These are phyloP conservation scores for Megatriorchis doriae DNA, from an alignment of 2,113 vertebrate genomes.

Conservation along the genomic window DNA sequence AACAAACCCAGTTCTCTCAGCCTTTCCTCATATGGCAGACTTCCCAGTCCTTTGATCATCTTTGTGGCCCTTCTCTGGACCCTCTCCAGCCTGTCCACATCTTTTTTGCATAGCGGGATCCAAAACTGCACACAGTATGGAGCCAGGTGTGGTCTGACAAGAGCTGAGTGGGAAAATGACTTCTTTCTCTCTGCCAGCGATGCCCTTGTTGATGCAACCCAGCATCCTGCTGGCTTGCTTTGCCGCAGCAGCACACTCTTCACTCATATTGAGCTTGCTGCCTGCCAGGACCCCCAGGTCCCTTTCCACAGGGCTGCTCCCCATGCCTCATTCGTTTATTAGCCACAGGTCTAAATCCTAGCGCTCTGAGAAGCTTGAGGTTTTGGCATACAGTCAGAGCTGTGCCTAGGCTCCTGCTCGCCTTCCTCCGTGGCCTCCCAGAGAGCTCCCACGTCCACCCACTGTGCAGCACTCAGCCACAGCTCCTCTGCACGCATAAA, in stretches of 20 bases:
- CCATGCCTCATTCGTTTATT: background rate
- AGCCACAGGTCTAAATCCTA: background rate
- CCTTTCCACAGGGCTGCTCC: background rate
- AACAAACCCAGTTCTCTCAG: background rate
- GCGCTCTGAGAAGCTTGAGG: background rate
- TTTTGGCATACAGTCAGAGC: background rate
- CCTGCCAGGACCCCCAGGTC: background rate
- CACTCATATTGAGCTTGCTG: background rate
- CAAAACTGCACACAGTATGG: background rate
- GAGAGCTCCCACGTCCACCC: rapidly evolving
- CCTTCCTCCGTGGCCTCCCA: background rate
- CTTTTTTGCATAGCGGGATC: background rate
- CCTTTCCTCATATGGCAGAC: rapidly evolving
- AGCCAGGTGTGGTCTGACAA: background rate
- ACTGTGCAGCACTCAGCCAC: background rate
- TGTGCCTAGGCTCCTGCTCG: background rate
- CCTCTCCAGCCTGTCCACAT: background rate
- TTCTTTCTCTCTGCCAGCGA: background rate
- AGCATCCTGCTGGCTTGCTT: background rate
- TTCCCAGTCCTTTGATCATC: background rate
- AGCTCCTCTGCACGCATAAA: background rate
- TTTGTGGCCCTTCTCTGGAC: background rate
- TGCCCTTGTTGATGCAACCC: background rate
- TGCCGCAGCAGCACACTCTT: background rate
- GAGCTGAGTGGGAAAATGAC: rapidly evolving